phyloP scores from a whole-genome alignment of 2,113 vertebrate genomes.

The Globicephala melas region DNA sequence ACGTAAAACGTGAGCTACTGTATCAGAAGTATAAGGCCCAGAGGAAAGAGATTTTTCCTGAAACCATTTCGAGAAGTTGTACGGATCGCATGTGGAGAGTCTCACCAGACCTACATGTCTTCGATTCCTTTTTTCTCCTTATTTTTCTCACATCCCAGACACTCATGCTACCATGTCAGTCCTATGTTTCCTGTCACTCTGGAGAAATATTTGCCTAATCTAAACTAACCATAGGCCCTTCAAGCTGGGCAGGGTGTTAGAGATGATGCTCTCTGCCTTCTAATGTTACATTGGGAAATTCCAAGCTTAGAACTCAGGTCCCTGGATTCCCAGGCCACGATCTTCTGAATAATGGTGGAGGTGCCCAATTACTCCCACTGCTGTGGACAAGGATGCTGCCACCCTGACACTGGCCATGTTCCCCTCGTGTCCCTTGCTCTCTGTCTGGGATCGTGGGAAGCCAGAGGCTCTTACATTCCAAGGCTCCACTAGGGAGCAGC shows the following conservation, averaged over 20 bases:
- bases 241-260: background rate
- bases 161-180: background rate
- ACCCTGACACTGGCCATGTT: too few relatives aligned
- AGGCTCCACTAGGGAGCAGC: background rate
- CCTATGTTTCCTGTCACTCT: background rate
- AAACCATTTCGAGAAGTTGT: background rate
- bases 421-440: background rate
- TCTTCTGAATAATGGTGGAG: background rate
- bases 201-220: background rate
- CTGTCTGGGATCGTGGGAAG: background rate
- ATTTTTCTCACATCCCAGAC: background rate
- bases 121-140: background rate
- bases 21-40: background rate
- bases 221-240: background rate
- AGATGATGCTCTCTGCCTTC: background rate
- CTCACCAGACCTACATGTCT: background rate
- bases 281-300: background rate
- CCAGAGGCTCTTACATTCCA: background rate
- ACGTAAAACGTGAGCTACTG: background rate
- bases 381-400: background rate
- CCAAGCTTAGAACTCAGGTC: background rate
- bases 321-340: background rate
- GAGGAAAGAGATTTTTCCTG: background rate
- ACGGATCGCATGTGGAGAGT: too few relatives aligned
- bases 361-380: background rate